Percentiles rank a stretch among this genome's conserved stretches.
Evolutionary conservation across 2,113 vertebrate species (phyloP).

Genomic region (Actenoides hombroni): DNA sequence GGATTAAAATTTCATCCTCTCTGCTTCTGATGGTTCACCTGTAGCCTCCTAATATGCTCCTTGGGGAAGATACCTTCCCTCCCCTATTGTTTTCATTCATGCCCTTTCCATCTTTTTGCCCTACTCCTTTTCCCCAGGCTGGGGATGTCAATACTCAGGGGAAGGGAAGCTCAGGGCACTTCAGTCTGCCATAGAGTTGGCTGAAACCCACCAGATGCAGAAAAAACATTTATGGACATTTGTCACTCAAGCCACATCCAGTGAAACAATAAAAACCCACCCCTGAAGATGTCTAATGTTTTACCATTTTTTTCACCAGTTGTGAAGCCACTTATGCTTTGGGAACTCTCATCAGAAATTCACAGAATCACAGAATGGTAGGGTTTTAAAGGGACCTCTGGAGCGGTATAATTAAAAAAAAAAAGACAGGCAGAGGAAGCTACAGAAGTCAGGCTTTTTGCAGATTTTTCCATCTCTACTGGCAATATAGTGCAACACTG

Average conservation of each 20-base stretch:
- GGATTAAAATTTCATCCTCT: background rate
- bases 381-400: background rate
- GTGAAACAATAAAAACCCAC: background rate
- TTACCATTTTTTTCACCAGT: background rate
- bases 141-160: background rate
- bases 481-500: background rate
- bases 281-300: rapidly evolving
- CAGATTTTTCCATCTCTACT: background rate
- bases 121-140: background rate
- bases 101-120: background rate
- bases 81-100: background rate
- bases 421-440: background rate
- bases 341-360: background rate
- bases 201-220: background rate
- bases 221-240: background rate
- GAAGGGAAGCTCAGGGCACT: background rate
- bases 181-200: background rate
- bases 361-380: background rate
- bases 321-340: background rate
- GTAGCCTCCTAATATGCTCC: rapidly evolving
- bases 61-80: background rate
- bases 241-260: background rate
- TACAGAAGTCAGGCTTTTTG: background rate
- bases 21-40: background rate
- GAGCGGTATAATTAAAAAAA: too few species aligned